phyloP scores from a whole-genome alignment of 2,888 invertebrate genomes.

The Cephus pulcher region DNA sequence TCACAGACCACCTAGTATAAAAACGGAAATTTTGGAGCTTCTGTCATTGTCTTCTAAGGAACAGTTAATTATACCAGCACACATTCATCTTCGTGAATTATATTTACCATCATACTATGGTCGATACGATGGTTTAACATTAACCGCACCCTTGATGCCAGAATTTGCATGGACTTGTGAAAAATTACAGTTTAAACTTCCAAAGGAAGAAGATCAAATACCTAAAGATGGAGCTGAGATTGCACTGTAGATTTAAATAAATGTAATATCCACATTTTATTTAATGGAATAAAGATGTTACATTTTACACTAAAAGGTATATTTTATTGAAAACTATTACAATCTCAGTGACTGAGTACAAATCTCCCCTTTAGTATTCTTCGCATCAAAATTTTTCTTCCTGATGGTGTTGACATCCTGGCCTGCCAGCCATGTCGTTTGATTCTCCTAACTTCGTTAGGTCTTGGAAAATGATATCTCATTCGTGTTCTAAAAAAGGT shows the following conservation, averaged over 20 bases:
- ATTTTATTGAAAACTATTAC: not conserved
- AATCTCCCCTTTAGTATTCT: constrained; percentile 80
- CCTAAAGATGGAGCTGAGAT: too few species aligned
- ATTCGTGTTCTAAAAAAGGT: constrained; percentile 67
- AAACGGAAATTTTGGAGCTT: constrained; percentile 37
- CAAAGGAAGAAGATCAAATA: too few species aligned
- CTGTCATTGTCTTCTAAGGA: constrained; percentile 36
- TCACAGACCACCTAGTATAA: constrained; percentile 33
- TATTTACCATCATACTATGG: constrained; percentile 39
- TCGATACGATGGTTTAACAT: constrained; percentile 36
- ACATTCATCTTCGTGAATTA: constrained; percentile 54
- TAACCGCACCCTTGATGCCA: constrained; percentile 55
- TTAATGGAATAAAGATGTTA: too few species aligned
- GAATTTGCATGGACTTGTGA: constrained; percentile 59
- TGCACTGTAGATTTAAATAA: too few species aligned
- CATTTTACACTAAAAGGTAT: too few species aligned
- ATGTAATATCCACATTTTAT: too few species aligned
- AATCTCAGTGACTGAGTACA: constrained; percentile 74
- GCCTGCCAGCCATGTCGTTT: constrained; percentile 78
- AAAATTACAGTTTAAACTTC: constrained; percentile 45
- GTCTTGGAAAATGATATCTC: constrained; percentile 79
- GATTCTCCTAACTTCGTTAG: constrained; percentile 79
- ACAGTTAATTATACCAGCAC: constrained; percentile 56
- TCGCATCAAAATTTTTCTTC: constrained; percentile 80
- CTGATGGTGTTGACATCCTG: constrained; percentile 77